Evolutionary conservation across 2,113 vertebrate genomes (phyloP).

Genomic region (Misgurnus mizolepis): DNA sequence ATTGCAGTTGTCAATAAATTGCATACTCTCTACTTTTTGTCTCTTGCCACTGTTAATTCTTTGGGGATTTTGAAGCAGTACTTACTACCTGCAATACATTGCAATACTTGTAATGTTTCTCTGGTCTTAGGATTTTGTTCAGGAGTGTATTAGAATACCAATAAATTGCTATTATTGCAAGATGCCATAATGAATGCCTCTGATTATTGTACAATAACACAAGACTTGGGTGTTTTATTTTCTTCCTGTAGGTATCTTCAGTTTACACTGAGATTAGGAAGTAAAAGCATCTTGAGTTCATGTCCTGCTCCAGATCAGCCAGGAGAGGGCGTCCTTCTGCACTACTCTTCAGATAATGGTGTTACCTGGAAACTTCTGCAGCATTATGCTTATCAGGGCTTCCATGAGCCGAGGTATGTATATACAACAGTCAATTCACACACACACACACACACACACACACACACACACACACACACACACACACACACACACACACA

Average conservation of each 20-base stretch:
- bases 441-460: not conserved
- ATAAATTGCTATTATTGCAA: too few relatives aligned
- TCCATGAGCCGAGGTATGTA: constrained; percentile 91
- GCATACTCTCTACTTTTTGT: too few relatives aligned
- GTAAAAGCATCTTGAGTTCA: constrained; percentile 91
- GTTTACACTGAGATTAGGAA: constrained; percentile 92
- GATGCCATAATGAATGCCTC: too few relatives aligned
- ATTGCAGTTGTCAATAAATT: too few relatives aligned
- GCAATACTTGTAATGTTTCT: too few relatives aligned
- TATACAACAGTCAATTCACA: not conserved
- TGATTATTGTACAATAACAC: not conserved
- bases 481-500: too few relatives aligned
- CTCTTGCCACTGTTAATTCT: too few relatives aligned
- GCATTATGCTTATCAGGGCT: constrained; percentile 92
- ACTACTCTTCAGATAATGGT: constrained; percentile 95
- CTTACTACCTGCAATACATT: too few relatives aligned
- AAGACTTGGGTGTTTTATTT: not conserved
- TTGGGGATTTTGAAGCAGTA: too few relatives aligned
- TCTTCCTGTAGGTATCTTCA: constrained; percentile 85
- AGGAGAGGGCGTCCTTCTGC: constrained; percentile 92
- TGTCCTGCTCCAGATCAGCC: constrained; percentile 94
- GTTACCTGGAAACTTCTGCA: constrained; percentile 96
- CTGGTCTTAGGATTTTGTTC: too few relatives aligned
- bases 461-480: too few relatives aligned
- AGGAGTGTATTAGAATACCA: too few relatives aligned